Evolutionary conservation across 64 coral and sea anemone species (phyloP), one percentile per base, ranked within the genome.

Genomic region (Actinia equina): DNA sequence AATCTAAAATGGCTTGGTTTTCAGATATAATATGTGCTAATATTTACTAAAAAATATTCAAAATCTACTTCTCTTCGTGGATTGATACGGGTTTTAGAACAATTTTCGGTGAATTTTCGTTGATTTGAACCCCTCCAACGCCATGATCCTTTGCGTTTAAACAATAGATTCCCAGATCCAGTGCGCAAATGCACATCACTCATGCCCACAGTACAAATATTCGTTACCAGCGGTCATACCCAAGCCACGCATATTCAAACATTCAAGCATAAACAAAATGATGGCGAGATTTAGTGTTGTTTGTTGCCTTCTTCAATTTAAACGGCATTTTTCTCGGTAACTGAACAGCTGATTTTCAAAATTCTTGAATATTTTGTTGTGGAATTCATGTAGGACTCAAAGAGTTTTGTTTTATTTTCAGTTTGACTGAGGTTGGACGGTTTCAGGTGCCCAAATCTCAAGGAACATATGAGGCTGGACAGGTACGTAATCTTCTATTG

Each of bases 381-480:
- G 37, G 42, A 45, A 64, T 58, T 77, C 41, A 54, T 58, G 10
- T 15, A 43, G 10, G 49, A 2, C 26, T 57, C n/a, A 37, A 25
- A 13, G 11, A 3, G 25, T 2, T 86, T 2, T 79, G 52, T 74
- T 83, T 20, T 86, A 7, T 52, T 61, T 91, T 60, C 67, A 99
- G 97, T n/a, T 78, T 99, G 52, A 86, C 93, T 20, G 97, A 99
- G 52, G 85, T 99, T 52, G 97, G 97, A 83, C 93, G 91, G 77
- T 99, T 99, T 87, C 90, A 99, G 88, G 91, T 95, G 77, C 97
- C 93, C 0, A 99, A 95, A 91, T 86, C 85, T 1, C 86, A 92
- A 87, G 97, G 97, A 87, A 99, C 92, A 70, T 99, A 99, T 53
- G 93, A 95, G 84, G 81, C 93, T 86, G 97, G 97, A 52, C 97